Conservation (phyloP, 2,888 invertebrate species). For the Neoaliturus tenellus region DNA sequence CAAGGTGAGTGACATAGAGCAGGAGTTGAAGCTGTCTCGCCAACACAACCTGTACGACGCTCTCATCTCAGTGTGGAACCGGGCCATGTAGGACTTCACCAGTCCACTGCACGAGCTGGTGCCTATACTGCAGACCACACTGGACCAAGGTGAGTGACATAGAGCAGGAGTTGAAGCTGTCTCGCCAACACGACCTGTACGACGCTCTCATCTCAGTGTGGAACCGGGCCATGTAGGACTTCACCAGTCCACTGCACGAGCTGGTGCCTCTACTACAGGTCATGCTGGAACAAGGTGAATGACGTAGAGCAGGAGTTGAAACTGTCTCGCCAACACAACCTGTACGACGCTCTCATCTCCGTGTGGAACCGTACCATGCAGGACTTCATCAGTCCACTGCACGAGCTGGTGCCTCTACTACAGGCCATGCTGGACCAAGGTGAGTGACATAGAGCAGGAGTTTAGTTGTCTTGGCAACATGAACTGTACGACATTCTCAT, state of each 20-base stretch:
- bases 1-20: constrained; percentile 75
- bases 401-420: constrained; percentile 82
- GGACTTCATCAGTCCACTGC: constrained; percentile 67
- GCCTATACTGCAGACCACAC: constrained; percentile 69
- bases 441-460: constrained; percentile 86
- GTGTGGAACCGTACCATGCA: neutral
- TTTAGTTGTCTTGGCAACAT: constrained; percentile 77
- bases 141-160: constrained; percentile 74
- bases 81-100: constrained; percentile 84
- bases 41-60: constrained; percentile 81
- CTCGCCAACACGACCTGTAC: constrained; percentile 79
- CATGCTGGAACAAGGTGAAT: too few relatives aligned
- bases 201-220: constrained; percentile 84
- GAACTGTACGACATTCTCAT: constrained; percentile 82
- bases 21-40: constrained; percentile 79
- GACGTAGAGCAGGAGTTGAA: constrained; percentile 81
- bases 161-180: constrained; percentile 81
- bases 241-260: constrained; percentile 84
- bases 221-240: constrained; percentile 86
- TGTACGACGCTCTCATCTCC: constrained; percentile 82
- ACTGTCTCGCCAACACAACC: constrained; percentile 77
- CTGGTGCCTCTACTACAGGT: constrained; percentile 75
- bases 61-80: constrained; percentile 83
- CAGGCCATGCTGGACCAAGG: constrained; percentile 83
- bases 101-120: constrained; percentile 84